Conservation (phyloP, 1,140 invertebrate species). For the Hydropsyche tenuis region DNA sequence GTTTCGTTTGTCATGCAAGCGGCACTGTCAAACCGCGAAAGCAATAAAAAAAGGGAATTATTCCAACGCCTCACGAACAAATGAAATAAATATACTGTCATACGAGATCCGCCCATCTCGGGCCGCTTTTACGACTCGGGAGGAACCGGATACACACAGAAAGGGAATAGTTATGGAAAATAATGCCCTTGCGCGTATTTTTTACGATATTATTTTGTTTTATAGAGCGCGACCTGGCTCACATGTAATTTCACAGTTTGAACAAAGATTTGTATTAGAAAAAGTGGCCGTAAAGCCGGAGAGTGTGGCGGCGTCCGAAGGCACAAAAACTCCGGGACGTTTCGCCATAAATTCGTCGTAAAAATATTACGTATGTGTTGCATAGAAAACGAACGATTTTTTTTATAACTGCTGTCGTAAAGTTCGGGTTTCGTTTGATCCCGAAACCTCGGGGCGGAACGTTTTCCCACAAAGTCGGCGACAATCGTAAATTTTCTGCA, state of each 20-base stretch:
- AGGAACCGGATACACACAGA: conserved; percentile 49
- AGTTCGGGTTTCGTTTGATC: conserved; percentile 30
- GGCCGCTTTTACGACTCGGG: conserved; percentile 42
- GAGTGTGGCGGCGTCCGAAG: not conserved
- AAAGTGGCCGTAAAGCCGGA: conserved; percentile 43
- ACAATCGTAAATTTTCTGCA: not conserved
- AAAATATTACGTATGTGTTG: conserved; percentile 42
- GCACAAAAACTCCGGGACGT: conserved; percentile 31
- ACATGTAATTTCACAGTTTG: conserved; percentile 43
- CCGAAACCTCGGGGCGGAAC: not conserved
- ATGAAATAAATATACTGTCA: conserved; percentile 45
- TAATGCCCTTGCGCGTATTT: conserved; percentile 42
- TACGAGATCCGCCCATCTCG: conserved; percentile 45
- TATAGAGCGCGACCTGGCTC: conserved; percentile 45
- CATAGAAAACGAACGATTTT: conserved; percentile 41
- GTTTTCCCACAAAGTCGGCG: conserved; percentile 6
- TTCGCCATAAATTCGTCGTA: conserved; percentile 45
- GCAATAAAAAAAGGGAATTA: conserved; percentile 40
- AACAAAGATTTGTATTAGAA: conserved; percentile 47
- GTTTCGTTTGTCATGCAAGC: conserved; percentile 15
- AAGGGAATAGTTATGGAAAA: conserved; percentile 47
- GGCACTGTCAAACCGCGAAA: conserved; percentile 43
- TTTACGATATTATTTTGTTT: conserved; percentile 47
- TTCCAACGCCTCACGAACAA: conserved; percentile 24
- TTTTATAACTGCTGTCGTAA: conserved; percentile 40